phyloP scores from a whole-genome alignment of 1,140 invertebrate species.

The Drosophila arizonae region DNA sequence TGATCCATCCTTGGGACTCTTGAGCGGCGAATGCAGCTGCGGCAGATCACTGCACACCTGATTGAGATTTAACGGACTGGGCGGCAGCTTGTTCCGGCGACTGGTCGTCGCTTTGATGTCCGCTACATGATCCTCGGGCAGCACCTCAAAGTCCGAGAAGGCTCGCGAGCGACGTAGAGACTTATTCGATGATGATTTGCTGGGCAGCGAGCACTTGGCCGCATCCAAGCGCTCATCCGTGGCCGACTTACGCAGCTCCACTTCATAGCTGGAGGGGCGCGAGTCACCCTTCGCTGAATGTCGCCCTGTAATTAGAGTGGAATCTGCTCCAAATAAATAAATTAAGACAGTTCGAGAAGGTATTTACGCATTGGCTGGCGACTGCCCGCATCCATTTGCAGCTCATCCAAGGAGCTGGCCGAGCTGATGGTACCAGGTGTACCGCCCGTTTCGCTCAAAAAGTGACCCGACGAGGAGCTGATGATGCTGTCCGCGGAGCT shows the following conservation, averaged over 20 bases:
- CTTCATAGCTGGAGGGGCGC: constrained; percentile 43
- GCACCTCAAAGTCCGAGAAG: constrained; percentile 74
- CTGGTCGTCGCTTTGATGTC: constrained; percentile 64
- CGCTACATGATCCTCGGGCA: constrained; percentile 77
- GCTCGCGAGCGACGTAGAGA: constrained; percentile 70
- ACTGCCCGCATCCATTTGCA: constrained; percentile 51
- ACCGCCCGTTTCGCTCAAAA: constrained; percentile 73
- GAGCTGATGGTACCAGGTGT: constrained; percentile 79
- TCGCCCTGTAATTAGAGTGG: constrained; percentile 45
- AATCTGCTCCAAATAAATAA: background rate
- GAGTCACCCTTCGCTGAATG: constrained; percentile 78
- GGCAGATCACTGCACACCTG: constrained; percentile 79
- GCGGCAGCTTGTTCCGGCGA: constrained; percentile 61
- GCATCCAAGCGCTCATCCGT: constrained; percentile 62
- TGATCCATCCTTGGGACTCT: constrained; percentile 73
- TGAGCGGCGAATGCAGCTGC: constrained; percentile 67
- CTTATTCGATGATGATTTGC: constrained; percentile 73
- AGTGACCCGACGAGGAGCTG: constrained; percentile 81
- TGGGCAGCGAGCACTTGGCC: constrained; percentile 45
- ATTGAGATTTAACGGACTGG: constrained; percentile 74
- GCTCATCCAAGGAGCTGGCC: constrained; percentile 80
- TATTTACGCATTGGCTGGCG: constrained; percentile 60
- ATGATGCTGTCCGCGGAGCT: constrained; percentile 84
- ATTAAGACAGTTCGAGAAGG: background rate
- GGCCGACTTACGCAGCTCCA: constrained; percentile 59